Base-by-base conservation (phyloP, 2,888 invertebrate species). In the Marronus borbonicus region DNA sequence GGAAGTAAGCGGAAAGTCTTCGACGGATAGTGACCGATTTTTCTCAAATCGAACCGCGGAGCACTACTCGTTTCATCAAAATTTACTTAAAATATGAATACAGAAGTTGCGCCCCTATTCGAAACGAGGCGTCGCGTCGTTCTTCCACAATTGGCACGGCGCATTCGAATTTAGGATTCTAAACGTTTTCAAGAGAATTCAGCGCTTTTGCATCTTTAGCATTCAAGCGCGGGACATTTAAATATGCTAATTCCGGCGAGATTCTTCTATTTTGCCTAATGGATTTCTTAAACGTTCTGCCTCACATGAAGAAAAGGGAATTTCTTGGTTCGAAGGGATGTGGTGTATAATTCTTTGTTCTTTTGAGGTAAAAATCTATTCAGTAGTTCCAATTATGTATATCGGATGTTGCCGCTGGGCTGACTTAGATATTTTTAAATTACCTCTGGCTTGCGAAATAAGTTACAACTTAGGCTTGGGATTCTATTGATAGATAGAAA, bases 51-150 rank as follows among this genome's bases (percentile, higher is more conserved):
- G 44, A 66, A 36, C 20, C 39, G 39, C n/a, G 78, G 79, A 75
- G 39, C 60, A 28, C 72, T 39, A 39, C 70, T 79, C 77, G 52
- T 70, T 78, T 80, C 79, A 79, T 80, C 80, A 78, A 76, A 79
- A 80, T 80, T 80, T 79, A 79, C 78, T 80, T 80, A 80, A 80
- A 79, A 80, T 79, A 70, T 65, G 76, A 65, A 64, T 65, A 76
- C 65, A 76, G 65, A 65, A 65, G 60, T 75, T 62, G 60, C 65
- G 65, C 20, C 8, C 65, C 49, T 17, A 8, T 66, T 44, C 65
- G 44, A 39, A 39, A 39, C 17, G 39, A 20, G 65, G 20, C 20
- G 39, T 36, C 36, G 65, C 10, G n/a, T 14, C 62, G 62, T 44
- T 44, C 44, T 44, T 44, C 44, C 44, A 8, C 8, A 17, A 58